These are phyloP conservation scores for Trichechus manatus DNA, from an alignment of 2,113 vertebrate species.

Conservation along the genomic window DNA sequence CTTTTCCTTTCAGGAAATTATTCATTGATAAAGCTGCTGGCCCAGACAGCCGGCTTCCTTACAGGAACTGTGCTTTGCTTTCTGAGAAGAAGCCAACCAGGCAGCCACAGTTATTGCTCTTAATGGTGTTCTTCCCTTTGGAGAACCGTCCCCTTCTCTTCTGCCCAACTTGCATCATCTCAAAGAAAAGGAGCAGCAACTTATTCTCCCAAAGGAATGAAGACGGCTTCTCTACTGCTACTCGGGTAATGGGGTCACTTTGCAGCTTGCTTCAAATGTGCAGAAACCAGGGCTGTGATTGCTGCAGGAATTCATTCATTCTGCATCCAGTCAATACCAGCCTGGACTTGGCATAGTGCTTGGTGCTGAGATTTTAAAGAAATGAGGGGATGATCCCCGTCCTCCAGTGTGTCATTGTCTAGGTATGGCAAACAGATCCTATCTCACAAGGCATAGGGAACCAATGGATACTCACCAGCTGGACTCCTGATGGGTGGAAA, in stretches of 20 bases:
- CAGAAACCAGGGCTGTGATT: not conserved
- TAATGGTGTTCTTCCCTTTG: constrained; percentile 58
- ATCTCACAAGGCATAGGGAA: fast-evolving
- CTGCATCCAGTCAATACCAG: not conserved
- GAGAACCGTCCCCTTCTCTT: constrained; percentile 33
- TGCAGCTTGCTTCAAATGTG: too few relatives aligned
- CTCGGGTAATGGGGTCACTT: too few relatives aligned
- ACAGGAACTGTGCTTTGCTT: constrained; percentile 80
- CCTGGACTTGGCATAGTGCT: not conserved
- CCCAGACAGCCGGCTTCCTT: constrained; percentile 69
- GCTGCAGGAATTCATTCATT: fast-evolving
- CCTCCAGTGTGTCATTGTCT: too few relatives aligned
- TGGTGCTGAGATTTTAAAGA: not conserved
- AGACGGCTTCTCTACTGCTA: fast-evolving
- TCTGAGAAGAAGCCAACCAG: constrained; percentile 64
- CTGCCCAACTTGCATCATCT: not conserved
- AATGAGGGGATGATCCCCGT: fast-evolving
- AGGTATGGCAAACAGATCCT: fast-evolving
- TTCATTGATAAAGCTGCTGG: constrained; percentile 74
- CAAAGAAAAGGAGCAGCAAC: not conserved
- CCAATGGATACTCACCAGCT: fast-evolving
- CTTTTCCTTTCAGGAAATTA: constrained; percentile 76
- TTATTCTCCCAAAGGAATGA: not conserved
- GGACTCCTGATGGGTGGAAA: not conserved
- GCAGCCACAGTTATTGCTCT: constrained; percentile 23